These are phyloP conservation scores for Vulpes vulpes DNA, from an alignment of 2,113 vertebrate species.

Conservation along the genomic window DNA sequence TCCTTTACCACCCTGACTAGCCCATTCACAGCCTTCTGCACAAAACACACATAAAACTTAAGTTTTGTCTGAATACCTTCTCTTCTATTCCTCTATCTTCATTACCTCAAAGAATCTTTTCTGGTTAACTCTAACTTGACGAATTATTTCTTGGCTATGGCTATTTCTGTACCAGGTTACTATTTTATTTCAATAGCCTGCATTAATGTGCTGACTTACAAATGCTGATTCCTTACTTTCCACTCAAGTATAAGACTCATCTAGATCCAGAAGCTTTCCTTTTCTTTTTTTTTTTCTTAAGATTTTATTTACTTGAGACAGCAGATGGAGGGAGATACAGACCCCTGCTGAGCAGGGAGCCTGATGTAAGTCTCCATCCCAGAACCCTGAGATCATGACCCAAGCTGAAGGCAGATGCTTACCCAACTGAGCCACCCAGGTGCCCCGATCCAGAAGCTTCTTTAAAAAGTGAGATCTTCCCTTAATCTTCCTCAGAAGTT, in stretches of 20 bases:
- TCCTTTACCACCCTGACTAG: neutral
- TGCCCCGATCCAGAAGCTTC: neutral
- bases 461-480: neutral
- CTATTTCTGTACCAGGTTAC: slow-evolving; percentile 2
- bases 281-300: too few species aligned
- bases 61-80: neutral
- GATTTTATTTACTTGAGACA: too few species aligned
- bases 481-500: neutral
- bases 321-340: too few species aligned
- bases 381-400: too few species aligned
- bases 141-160: slow-evolving; percentile 54
- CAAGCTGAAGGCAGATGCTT: too few species aligned
- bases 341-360: too few species aligned
- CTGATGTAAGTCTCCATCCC: too few species aligned
- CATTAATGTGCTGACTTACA: slow-evolving; percentile 20
- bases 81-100: neutral
- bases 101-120: slow-evolving; percentile 35
- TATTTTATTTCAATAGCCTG: slow-evolving; percentile 59
- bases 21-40: neutral
- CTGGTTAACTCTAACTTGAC: slow-evolving; percentile 27
- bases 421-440: too few species aligned
- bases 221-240: neutral
- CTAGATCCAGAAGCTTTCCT: neutral
- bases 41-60: neutral
- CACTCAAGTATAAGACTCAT: neutral